Conservation (phyloP, 2,113 vertebrate species). For the Theristicus caerulescens region DNA sequence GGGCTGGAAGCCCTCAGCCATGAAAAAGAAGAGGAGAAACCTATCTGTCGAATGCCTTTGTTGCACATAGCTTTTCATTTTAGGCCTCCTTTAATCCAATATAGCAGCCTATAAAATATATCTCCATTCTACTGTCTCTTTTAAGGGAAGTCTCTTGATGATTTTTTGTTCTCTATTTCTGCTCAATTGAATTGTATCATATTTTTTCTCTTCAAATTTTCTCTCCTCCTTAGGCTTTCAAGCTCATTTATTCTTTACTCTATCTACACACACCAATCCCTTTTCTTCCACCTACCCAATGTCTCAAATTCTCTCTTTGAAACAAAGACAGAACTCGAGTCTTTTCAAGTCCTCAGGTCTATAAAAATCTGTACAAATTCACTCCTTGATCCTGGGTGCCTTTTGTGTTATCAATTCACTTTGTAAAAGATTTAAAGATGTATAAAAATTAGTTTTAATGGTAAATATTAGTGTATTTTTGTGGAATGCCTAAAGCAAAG, state of each 20-base stretch:
- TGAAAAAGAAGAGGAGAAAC: neutral
- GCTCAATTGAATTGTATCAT: neutral
- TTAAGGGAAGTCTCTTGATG: conserved; percentile 15
- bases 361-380: neutral
- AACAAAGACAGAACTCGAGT: neutral
- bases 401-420: neutral
- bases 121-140: neutral
- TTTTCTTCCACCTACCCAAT: neutral
- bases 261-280: neutral
- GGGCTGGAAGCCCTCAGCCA: neutral
- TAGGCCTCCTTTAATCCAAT: conserved; percentile 12
- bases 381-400: neutral
- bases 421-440: neutral
- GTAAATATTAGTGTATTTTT: neutral
- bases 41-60: neutral
- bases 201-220: neutral
- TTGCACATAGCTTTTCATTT: conserved; percentile 9
- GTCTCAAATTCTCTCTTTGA: neutral
- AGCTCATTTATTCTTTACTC: neutral
- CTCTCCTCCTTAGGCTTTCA: neutral
- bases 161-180: conserved; percentile 31
- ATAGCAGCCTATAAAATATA: neutral
- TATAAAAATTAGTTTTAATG: neutral
- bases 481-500: neutral
- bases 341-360: neutral